Percentiles rank a stretch among this genome's conserved stretches.
phyloP scores from a whole-genome alignment of 2,113 vertebrate species.

The Lophotis ruficrista region DNA sequence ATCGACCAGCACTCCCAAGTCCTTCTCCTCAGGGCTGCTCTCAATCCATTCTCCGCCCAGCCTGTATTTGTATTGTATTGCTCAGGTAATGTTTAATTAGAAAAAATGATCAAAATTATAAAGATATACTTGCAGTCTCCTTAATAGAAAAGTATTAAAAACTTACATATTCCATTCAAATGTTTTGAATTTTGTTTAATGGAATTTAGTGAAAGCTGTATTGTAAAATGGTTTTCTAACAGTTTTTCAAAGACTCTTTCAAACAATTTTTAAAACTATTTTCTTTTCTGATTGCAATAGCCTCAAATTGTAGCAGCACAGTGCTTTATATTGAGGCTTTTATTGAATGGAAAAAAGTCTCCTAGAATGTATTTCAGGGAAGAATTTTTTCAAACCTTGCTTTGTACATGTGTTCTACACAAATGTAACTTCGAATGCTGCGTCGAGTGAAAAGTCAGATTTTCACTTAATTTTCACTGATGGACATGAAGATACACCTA shows the following conservation, averaged over 20 bases:
- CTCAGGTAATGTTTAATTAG: neutral
- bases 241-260: too few species aligned
- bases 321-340: neutral
- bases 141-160: neutral
- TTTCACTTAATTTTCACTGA: neutral
- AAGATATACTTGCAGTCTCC: neutral
- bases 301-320: neutral
- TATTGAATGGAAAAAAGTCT: neutral
- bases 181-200: neutral
- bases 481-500: neutral
- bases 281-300: neutral
- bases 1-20: too few species aligned
- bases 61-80: neutral
- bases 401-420: neutral
- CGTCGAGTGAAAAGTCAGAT: accelerated
- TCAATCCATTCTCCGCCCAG: too few species aligned
- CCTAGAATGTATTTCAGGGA: neutral
- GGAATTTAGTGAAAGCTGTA: neutral
- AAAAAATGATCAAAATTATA: neutral
- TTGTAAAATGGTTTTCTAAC: neutral
- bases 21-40: too few species aligned
- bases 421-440: neutral
- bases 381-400: neutral
- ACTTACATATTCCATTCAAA: neutral
- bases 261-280: too few species aligned